Percentiles rank a stretch among this genome's conserved stretches.
These are phyloP conservation scores for Crenichthys baileyi DNA, from an alignment of 2,797 vertebrate species.

Conservation along the genomic window DNA sequence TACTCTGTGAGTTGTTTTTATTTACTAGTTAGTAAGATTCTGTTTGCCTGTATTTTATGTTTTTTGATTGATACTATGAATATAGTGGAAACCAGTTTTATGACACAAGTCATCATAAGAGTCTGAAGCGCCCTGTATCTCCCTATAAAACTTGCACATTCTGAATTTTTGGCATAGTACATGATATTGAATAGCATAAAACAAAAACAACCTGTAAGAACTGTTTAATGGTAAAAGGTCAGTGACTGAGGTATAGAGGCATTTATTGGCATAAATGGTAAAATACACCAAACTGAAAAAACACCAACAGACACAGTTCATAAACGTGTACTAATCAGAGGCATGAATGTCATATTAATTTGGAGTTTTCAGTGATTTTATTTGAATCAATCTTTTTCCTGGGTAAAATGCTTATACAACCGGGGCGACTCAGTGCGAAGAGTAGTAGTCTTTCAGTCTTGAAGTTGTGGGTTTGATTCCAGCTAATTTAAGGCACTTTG, in stretches of 20 bases:
- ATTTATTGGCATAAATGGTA: background rate
- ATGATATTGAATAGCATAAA: background rate
- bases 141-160: background rate
- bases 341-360: no score
- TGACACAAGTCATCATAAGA: constrained; percentile 27
- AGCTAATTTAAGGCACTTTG: no score
- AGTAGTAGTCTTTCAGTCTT: no score
- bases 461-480: no score
- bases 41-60: constrained; percentile 13
- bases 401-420: no score
- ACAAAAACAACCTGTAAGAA: background rate
- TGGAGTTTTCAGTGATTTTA: no score
- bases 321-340: background rate
- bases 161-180: background rate
- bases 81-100: constrained; percentile 44
- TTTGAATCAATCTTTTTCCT: no score
- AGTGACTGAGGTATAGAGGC: background rate
- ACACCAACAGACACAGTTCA: background rate
- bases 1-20: constrained; percentile 29
- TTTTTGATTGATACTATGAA: constrained; percentile 47
- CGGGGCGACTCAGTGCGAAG: no score
- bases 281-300: background rate
- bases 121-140: background rate
- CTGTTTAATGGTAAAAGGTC: background rate
- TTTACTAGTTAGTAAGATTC: constrained; percentile 12